Evolutionary conservation across 2,113 vertebrate species (phyloP).

Genomic region (Grantiella picta): DNA sequence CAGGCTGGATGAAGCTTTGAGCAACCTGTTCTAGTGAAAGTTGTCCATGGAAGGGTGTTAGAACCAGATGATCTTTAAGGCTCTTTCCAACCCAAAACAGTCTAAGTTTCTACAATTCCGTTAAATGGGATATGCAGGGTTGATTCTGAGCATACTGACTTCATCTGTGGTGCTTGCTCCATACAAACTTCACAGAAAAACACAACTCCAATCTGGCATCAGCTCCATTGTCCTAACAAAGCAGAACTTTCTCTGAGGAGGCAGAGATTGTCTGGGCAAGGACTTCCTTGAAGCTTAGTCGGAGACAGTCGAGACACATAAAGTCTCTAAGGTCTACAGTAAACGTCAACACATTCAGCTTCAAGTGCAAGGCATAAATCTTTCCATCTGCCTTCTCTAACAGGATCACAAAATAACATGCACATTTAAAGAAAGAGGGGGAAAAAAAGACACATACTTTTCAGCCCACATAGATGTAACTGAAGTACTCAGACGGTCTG

Average conservation of each 20-base stretch:
- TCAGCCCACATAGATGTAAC: background rate
- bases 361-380: background rate
- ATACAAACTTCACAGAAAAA: background rate
- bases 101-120: background rate
- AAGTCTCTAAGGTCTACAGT: background rate
- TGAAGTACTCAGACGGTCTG: background rate
- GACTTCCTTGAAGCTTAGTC: background rate
- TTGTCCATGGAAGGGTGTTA: background rate
- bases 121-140: background rate
- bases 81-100: background rate
- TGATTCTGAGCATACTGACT: background rate
- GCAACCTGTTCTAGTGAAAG: background rate
- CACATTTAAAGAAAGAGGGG: background rate
- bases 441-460: background rate
- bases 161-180: background rate
- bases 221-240: background rate
- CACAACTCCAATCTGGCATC: background rate
- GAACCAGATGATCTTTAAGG: background rate
- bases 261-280: background rate
- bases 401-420: background rate
- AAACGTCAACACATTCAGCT: background rate
- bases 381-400: conserved; percentile 9
- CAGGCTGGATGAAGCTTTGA: background rate
- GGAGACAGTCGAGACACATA: background rate
- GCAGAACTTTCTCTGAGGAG: background rate